Evolutionary conservation across 2,797 vertebrate species (phyloP).

Genomic region (Tolypeutes matacus): DNA sequence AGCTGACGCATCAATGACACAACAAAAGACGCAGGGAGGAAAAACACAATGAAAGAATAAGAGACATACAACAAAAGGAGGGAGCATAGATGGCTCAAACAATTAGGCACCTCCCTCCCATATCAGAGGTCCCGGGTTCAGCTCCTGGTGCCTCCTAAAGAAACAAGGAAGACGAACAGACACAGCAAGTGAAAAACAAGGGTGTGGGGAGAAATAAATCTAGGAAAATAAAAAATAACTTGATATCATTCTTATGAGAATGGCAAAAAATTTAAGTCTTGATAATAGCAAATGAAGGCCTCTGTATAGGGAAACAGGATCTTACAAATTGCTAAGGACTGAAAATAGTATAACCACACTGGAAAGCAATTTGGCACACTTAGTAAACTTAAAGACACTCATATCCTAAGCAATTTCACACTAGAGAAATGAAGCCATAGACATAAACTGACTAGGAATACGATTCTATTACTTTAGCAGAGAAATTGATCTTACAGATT

Average conservation of each 20-base stretch:
- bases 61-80: no score
- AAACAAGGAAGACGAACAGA: no score
- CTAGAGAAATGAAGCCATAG: not conserved
- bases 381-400: constrained; percentile 14
- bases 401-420: not conserved
- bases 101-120: no score
- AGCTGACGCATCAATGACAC: no score
- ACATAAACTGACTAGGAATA: not conserved
- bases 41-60: no score
- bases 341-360: not conserved
- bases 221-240: not conserved
- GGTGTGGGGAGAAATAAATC: no score
- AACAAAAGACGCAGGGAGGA: no score
- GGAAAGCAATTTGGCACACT: constrained; percentile 1
- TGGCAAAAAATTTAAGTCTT: not conserved
- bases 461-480: constrained; percentile 10
- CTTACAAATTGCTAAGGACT: not conserved
- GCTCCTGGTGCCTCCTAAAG: no score
- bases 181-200: no score
- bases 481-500: constrained; percentile 37
- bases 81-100: no score
- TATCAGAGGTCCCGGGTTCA: no score
- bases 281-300: not conserved
- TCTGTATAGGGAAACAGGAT: not conserved
- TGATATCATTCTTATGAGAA: not conserved